Evolutionary conservation across 2,888 invertebrate species (phyloP), one percentile per base, ranked within the genome.

Genomic region (Sialis fuliginosa): DNA sequence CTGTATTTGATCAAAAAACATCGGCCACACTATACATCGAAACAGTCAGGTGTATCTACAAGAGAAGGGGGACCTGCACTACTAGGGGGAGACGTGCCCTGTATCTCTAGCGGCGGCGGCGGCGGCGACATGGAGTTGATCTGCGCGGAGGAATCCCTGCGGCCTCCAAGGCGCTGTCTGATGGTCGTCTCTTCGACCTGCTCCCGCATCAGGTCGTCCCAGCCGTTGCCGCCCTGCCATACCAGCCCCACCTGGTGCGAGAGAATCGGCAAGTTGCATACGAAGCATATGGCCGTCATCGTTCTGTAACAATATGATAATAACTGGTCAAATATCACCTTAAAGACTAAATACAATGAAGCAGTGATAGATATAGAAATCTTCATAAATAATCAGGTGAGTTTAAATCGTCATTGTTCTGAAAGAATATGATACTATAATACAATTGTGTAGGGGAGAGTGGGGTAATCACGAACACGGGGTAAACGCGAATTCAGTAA

Each of bases 241-340:
- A 89, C 84, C 66, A 91, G 70, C 44, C 89, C 90, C 60, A 90
- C 89, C 77, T 92, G 92, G 69, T 92, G 90, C 54, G 87, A 89
- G 66, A 91, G 76, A 64, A 92, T 91, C 58, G 92, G 91, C 62
- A 91, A 76, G 70, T 92, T 91, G 83, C 92, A 92, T 59, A 92
- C 90, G 74, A 92, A 92, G 72, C 92, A 92, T 72, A 89, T 82
- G 65, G 89, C 84, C 62, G 88, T 85, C 88, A 89, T 88, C 64
- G 84, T 88, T 81, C 89, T 89, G 79, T 35, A 57, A 63, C 58
- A 22, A 22, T 22, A 22, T 22, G 22, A 22, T 22, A 22, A 22
- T 22, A 22, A 22, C 22, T 2, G 22, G 22, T 22, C 22, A 22
- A 4, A 22, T 22, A 22, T 22, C 22, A 22, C 22, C 22, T 22